Conservation (phyloP, 2,113 vertebrate species). For the Macquaria ambigua region DNA sequence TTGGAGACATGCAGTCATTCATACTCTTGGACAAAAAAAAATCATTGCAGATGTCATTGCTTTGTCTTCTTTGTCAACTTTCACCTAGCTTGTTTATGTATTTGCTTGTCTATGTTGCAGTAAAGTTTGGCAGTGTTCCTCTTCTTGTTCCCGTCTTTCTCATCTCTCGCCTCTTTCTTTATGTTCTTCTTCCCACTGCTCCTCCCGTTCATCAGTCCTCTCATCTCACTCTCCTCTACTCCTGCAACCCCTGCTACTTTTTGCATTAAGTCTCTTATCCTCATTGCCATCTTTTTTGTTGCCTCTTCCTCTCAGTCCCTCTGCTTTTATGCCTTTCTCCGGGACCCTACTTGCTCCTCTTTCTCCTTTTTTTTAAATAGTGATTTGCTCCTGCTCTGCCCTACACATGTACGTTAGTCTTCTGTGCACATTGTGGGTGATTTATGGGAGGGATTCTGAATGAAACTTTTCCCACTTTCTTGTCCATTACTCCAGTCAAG, state of each 20-base stretch:
- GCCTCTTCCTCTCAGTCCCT: background rate
- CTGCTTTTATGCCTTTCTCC: slow-evolving; percentile 13
- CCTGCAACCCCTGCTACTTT: background rate
- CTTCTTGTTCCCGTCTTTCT: background rate
- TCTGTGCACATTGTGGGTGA: slow-evolving; percentile 4
- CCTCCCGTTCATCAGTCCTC: background rate
- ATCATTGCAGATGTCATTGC: background rate
- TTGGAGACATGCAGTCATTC: background rate
- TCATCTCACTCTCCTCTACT: slow-evolving; percentile 2
- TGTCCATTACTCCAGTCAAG: slow-evolving; percentile 44
- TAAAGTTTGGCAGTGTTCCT: background rate
- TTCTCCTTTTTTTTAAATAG: background rate
- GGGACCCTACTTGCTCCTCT: background rate
- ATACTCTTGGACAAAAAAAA: background rate
- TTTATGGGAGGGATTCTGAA: slow-evolving; percentile 23
- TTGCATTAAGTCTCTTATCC: background rate
- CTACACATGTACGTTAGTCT: background rate
- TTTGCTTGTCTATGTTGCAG: background rate
- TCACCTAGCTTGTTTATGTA: too few species aligned
- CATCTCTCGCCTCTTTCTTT: background rate
- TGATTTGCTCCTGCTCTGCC: slow-evolving; percentile 7
- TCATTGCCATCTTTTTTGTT: background rate
- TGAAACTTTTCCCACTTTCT: slow-evolving; percentile 9
- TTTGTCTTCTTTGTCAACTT: background rate
- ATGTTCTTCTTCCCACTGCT: background rate